These are phyloP conservation scores for Taphrorychus bicolor DNA, from an alignment of 2,888 invertebrate genomes.

Conservation along the genomic window DNA sequence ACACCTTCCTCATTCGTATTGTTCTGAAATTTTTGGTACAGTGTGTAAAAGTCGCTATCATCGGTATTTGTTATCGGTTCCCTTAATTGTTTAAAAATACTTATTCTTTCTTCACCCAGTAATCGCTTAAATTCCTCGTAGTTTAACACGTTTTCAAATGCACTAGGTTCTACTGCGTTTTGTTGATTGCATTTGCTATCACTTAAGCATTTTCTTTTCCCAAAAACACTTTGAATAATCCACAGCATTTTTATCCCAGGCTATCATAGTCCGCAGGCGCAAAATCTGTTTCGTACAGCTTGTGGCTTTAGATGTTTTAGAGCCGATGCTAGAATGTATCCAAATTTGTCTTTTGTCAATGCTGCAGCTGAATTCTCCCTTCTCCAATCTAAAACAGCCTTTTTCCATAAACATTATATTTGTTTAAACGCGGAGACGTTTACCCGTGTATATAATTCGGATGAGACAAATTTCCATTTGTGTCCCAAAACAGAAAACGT, in stretches of 20 bases:
- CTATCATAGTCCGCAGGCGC: constrained; percentile 38
- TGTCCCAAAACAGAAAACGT: neutral
- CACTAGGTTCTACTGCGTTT: neutral
- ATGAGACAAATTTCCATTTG: constrained; percentile 24
- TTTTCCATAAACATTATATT: constrained; percentile 21
- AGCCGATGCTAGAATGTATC: constrained; percentile 12
- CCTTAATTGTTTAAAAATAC: constrained; percentile 1
- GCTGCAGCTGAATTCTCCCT: too few species aligned
- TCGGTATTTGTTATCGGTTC: neutral
- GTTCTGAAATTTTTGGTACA: neutral
- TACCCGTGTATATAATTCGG: constrained; percentile 24
- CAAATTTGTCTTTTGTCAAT: constrained; percentile 20
- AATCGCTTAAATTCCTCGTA: constrained; percentile 3
- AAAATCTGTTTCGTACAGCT: constrained; percentile 37
- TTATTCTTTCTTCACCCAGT: constrained; percentile 1
- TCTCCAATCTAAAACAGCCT: neutral
- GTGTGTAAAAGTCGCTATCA: neutral
- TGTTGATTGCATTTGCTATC: neutral
- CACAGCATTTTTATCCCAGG: constrained; percentile 37
- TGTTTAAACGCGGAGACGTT: constrained; percentile 24
- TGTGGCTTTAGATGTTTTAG: constrained; percentile 3
- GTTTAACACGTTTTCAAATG: neutral
- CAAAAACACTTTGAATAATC: constrained; percentile 39
- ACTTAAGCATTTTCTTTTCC: constrained; percentile 8
- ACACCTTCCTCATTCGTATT: neutral